Percentiles rank a stretch among this genome's conserved stretches.
Evolutionary conservation across 2,888 invertebrate genomes (phyloP).

Genomic region (Osedax fenrisi): DNA sequence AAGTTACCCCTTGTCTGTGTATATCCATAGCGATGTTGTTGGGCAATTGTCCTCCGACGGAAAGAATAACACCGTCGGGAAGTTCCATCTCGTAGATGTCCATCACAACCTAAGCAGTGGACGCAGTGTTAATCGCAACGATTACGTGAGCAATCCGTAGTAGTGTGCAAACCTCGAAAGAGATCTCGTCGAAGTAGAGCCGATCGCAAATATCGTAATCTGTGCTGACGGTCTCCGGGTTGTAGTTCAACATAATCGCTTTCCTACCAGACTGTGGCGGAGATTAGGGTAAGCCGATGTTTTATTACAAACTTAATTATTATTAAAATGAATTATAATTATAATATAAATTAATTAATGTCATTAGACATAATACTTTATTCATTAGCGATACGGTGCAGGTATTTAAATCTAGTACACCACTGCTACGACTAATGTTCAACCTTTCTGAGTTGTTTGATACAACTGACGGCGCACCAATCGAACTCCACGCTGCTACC

Average conservation of each 20-base stretch:
- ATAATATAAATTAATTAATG: no score
- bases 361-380: no score
- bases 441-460: conserved; percentile 72
- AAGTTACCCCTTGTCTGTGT: conserved; percentile 58
- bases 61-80: conserved; percentile 83
- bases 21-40: conserved; percentile 99
- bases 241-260: conserved; percentile 96
- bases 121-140: no score
- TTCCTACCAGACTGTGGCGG: conserved; percentile 61
- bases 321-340: no score
- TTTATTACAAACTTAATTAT: no score
- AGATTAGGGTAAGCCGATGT: no score
- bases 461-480: conserved; percentile 94
- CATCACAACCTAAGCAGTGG: conserved; percentile 81
- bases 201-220: conserved; percentile 99
- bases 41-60: conserved; percentile 94
- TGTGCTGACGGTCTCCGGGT: conserved; percentile 97
- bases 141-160: not conserved
- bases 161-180: conserved; percentile 63
- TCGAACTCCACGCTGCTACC: conserved; percentile 95
- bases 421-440: no score
- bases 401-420: no score
- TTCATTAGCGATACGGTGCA: no score
- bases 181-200: conserved; percentile 96
- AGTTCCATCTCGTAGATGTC: conserved; percentile 86